Percentiles rank a stretch among this genome's conserved stretches.
These are phyloP conservation scores for Eucera pruinosa DNA, from an alignment of 2,888 invertebrate genomes.

Conservation along the genomic window DNA sequence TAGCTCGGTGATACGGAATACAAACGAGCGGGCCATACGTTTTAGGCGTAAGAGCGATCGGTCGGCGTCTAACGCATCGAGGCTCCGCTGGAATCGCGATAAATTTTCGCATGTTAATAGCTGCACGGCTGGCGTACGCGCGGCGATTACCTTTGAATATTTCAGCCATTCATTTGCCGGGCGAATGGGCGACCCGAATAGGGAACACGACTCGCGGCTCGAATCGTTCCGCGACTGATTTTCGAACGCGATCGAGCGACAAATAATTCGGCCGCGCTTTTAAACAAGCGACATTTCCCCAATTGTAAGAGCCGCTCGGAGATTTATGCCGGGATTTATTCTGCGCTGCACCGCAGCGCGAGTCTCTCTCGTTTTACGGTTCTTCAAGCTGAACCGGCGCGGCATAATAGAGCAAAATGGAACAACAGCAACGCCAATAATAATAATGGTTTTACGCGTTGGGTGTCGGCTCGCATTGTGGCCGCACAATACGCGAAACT, in stretches of 20 bases:
- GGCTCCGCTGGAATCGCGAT: slow-evolving; percentile 29
- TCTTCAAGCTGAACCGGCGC: slow-evolving; percentile 3
- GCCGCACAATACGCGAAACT: slow-evolving; percentile 37
- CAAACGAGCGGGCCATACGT: slow-evolving; percentile 22
- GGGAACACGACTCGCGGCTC: not conserved
- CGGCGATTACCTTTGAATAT: slow-evolving; percentile 64
- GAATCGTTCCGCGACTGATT: slow-evolving; percentile 8
- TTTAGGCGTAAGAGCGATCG: slow-evolving; percentile 13
- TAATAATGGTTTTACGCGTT: slow-evolving; percentile 55
- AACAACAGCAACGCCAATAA: slow-evolving; percentile 48
- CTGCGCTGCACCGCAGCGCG: not conserved
- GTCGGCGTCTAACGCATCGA: not conserved
- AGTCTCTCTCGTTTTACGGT: not conserved
- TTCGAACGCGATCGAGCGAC: slow-evolving; percentile 2
- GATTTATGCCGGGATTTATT: slow-evolving; percentile 26
- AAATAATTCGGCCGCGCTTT: slow-evolving; percentile 7
- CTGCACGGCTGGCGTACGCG: slow-evolving; percentile 24
- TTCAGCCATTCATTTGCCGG: slow-evolving; percentile 58
- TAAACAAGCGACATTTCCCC: slow-evolving; percentile 3
- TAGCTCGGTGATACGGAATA: not conserved
- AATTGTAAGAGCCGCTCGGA: not conserved
- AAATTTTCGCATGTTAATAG: slow-evolving; percentile 52
- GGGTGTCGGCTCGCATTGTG: slow-evolving; percentile 39
- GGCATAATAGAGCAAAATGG: slow-evolving; percentile 45
- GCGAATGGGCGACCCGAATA: slow-evolving; percentile 34